Conservation (phyloP, 2,797 vertebrate genomes). For the Enteromius treurensis region DNA sequence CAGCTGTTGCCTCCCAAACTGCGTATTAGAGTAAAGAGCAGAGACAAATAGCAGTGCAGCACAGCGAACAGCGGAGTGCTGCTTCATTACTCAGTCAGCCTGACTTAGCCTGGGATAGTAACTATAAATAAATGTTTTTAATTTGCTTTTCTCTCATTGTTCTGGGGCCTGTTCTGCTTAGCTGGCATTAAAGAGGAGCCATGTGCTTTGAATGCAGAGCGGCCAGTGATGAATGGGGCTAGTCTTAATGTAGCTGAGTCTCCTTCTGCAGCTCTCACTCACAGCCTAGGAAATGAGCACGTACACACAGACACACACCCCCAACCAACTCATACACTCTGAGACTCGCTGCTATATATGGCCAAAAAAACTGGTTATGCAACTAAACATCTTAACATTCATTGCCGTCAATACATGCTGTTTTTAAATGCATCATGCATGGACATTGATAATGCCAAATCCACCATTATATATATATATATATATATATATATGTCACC, state of each 20-base stretch:
- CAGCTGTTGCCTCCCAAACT: slow-evolving; percentile 45
- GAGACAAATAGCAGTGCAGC: slow-evolving; percentile 44
- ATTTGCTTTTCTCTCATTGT: slow-evolving; percentile 66
- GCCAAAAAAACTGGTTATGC: background rate
- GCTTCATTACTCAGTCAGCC: slow-evolving; percentile 60
- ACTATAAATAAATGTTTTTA: slow-evolving; percentile 72
- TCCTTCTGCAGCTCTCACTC: slow-evolving; percentile 44
- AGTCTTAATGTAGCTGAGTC: slow-evolving; percentile 44
- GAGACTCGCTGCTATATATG: slow-evolving; percentile 3
- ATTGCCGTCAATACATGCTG: slow-evolving; percentile 7
- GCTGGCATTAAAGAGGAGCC: slow-evolving; percentile 67
- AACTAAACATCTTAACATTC: background rate
- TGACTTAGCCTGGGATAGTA: slow-evolving; percentile 53
- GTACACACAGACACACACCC: background rate
- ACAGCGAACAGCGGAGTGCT: slow-evolving; percentile 46
- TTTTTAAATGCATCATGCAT: slow-evolving; percentile 38
- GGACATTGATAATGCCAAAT: slow-evolving; percentile 16
- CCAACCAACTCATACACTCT: background rate
- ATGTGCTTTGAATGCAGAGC: slow-evolving; percentile 63
- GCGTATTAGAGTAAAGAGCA: slow-evolving; percentile 42
- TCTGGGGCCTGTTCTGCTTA: slow-evolving; percentile 69
- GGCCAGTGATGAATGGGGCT: slow-evolving; percentile 48
- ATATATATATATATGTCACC: background rate
- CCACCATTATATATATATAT: background rate
- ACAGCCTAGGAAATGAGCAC: slow-evolving; percentile 25